Evolutionary conservation across 1,140 invertebrate species (phyloP), one percentile per base, ranked within the genome.

Genomic region (Anastatus disparis): DNA sequence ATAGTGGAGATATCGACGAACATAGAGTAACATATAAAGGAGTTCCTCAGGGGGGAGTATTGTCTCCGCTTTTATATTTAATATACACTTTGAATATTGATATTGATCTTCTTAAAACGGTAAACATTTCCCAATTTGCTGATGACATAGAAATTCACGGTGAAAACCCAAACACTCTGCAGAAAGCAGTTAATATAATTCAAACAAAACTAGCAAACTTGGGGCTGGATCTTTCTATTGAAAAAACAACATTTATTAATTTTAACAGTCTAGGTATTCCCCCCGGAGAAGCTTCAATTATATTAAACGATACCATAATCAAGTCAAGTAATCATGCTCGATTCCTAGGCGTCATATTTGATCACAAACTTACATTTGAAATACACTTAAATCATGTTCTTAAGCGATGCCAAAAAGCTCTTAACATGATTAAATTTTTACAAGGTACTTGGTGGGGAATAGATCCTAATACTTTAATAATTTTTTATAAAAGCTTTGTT

Each of bases 401-500:
- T 24, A 12, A 24, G 1, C 3, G 22, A 26, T 61, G 58, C 44
- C 9, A 1, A 26, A 46, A 15, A 44, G 58, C 58, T 12, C 7
- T 31, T 7, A 24, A 52, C 22, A 52, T 52, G 9, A 52, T 52
- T 13, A 22, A 26, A n/a, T 52, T 52, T 24, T 13, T n/a, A 4
- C 22, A n/a, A 7, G 22, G 48, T 24, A 10, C n/a, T 7, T 52
- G 48, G 48, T 52, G 48, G 48, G 48, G 48, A 42, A 42, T 38
- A 15, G 35, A 61, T 22, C 7, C 48, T n/a, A 22, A 24, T 26
- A n/a, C 58, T 15, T 40, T 61, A 1, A 61, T 61, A 1, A 44
- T 12, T 24, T 17, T 61, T 2, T 61, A 61, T 61, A 65, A 62
- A 31, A 70, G 56, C 26, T 63, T 50, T 13, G 31, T 74, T 8